A percentile compares a stretch with the other conserved stretches of the same genome.
These are phyloP conservation scores for Pyrocoelia pectoralis DNA, from an alignment of 2,888 invertebrate genomes.

Conservation along the genomic window DNA sequence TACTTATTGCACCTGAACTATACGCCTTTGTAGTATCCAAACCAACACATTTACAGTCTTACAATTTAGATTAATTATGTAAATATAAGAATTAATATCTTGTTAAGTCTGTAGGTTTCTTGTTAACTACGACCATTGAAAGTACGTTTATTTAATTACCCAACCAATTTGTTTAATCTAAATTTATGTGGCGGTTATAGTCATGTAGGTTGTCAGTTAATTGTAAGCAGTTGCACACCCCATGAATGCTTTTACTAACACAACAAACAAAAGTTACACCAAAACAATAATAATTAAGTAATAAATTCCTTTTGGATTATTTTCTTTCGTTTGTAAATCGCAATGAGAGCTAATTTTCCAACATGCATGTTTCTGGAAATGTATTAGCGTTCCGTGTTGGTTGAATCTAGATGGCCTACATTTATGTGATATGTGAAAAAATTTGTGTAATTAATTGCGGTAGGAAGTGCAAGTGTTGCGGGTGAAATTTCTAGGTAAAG, in stretches of 20 bases:
- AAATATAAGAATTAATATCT: too few relatives aligned
- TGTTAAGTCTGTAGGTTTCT: too few relatives aligned
- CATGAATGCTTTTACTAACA: background rate
- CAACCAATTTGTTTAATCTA: constrained; percentile 28
- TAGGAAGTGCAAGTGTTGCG: too few relatives aligned
- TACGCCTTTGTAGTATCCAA: too few relatives aligned
- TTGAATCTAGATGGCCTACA: background rate
- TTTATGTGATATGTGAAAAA: too few relatives aligned
- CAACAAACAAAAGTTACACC: constrained; percentile 16
- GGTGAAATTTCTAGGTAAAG: too few relatives aligned
- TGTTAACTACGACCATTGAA: constrained; percentile 17
- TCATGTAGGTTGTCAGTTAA: constrained; percentile 28
- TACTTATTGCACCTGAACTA: too few relatives aligned
- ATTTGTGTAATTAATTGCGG: too few relatives aligned
- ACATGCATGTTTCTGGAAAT: background rate
- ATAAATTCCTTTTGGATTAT: constrained; percentile 22
- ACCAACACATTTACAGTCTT: too few relatives aligned
- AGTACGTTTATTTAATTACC: constrained; percentile 24
- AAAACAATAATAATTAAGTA: constrained; percentile 30
- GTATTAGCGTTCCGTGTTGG: background rate
- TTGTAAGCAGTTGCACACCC: constrained; percentile 24
- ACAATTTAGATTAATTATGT: too few relatives aligned
- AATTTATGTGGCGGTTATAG: constrained; percentile 28
- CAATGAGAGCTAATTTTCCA: too few relatives aligned
- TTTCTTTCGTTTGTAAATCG: too few relatives aligned